Percentiles rank a stretch among this genome's conserved stretches.
phyloP scores from a whole-genome alignment of 2,797 vertebrate genomes.

The Pelobates cultripes region DNA sequence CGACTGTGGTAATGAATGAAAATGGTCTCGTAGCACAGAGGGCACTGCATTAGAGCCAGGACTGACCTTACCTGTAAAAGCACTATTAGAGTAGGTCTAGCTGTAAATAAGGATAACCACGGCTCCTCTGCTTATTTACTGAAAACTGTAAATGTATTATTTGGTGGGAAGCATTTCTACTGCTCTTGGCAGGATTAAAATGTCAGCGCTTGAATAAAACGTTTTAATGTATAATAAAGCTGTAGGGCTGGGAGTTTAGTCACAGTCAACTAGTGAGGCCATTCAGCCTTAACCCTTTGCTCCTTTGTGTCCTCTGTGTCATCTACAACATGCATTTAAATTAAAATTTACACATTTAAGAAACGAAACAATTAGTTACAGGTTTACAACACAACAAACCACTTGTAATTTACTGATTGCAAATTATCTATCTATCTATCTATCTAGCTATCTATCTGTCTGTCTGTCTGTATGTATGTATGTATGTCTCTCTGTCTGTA shows the following conservation, averaged over 20 bases:
- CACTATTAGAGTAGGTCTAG: constrained; percentile 85
- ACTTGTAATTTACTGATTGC: no score
- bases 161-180: constrained; percentile 93
- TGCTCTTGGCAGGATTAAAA: constrained; percentile 95
- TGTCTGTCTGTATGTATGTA: no score
- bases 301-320: neutral
- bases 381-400: no score
- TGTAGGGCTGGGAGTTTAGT: constrained; percentile 88
- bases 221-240: constrained; percentile 89
- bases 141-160: constrained; percentile 99
- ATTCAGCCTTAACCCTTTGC: neutral
- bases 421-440: no score
- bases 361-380: no score
- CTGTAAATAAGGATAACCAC: constrained; percentile 92
- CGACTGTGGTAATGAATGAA: constrained; percentile 98
- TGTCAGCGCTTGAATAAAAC: constrained; percentile 86
- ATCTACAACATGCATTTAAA: no score
- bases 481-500: neutral
- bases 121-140: constrained; percentile 96
- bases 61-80: constrained; percentile 99
- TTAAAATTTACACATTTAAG: no score
- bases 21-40: constrained; percentile 88
- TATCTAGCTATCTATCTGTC: no score
- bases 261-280: constrained; percentile 84
- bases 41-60: constrained; percentile 95